A percentile compares a stretch with the other conserved stretches of the same genome.
These are phyloP conservation scores for Cyphomyrus discorhynchus DNA, from an alignment of 2,113 vertebrate genomes.

Conservation along the genomic window DNA sequence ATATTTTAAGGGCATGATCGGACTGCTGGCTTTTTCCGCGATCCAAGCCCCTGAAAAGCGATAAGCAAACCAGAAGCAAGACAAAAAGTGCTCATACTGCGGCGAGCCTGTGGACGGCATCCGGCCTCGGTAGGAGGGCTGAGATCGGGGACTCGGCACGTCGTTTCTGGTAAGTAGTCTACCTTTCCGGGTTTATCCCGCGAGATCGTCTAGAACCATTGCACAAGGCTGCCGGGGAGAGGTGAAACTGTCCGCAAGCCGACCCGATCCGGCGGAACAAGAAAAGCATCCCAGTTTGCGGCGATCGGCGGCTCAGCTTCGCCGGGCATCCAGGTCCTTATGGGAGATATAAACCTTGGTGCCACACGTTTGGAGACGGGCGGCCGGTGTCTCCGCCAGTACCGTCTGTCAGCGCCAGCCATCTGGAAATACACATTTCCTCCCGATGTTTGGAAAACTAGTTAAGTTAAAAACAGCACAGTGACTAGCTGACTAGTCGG, in stretches of 20 bases:
- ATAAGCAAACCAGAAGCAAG: slow-evolving; percentile 6
- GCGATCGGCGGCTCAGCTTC: neutral
- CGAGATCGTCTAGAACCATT: neutral
- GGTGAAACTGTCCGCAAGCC: neutral
- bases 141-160: slow-evolving; percentile 44
- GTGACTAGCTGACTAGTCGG: neutral
- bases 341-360: neutral
- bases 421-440: neutral
- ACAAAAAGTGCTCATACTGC: slow-evolving; percentile 20
- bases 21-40: slow-evolving; percentile 7
- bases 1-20: neutral
- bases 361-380: neutral
- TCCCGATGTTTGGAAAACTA: neutral
- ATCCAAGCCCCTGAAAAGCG: slow-evolving; percentile 1
- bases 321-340: neutral
- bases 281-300: neutral
- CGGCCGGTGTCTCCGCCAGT: neutral
- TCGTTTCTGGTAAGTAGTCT: slow-evolving; percentile 51
- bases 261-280: neutral
- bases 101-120: slow-evolving; percentile 55
- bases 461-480: neutral
- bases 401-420: neutral
- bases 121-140: slow-evolving; percentile 48
- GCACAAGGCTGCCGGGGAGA: neutral
- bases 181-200: neutral